phyloP scores from a whole-genome alignment of 2,113 vertebrate genomes.

The Myotis davidii region DNA sequence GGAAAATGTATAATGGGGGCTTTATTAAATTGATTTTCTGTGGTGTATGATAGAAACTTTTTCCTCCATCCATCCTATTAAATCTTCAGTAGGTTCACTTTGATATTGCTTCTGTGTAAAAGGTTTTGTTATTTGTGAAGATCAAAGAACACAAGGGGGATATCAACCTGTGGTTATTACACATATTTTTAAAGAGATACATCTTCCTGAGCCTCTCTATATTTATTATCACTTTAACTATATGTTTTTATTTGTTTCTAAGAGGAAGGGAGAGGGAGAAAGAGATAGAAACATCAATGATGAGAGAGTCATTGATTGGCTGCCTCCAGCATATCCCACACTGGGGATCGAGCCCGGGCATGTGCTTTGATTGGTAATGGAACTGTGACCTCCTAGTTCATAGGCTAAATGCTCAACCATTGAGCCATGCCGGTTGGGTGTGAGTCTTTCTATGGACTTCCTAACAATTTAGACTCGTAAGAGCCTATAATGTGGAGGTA shows the following conservation, averaged over 20 bases:
- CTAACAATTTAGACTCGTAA: not conserved
- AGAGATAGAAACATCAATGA: too few species aligned
- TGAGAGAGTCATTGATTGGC: too few species aligned
- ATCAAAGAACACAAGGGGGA: not conserved
- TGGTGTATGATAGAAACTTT: not conserved
- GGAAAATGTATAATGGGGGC: not conserved
- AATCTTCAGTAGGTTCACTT: not conserved
- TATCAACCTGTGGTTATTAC: not conserved
- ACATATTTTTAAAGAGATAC: not conserved
- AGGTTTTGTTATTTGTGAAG: conserved; percentile 1
- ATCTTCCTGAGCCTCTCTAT: not conserved
- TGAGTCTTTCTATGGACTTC: not conserved
- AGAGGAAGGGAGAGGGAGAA: too few species aligned
- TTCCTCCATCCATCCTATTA: not conserved
- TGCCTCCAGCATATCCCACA: too few species aligned
- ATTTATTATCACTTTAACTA: too few species aligned
- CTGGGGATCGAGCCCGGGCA: too few species aligned
- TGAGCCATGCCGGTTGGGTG: too few species aligned
- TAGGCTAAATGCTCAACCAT: too few species aligned
- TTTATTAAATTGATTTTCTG: conserved; percentile 2
- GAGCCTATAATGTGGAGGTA: not conserved
- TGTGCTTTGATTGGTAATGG: too few species aligned
- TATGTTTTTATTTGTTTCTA: too few species aligned
- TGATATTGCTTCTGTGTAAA: conserved; percentile 19
- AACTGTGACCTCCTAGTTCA: too few species aligned